Conservation (phyloP, 53 echinoderm and acorn worm genomes). For the Zoroaster sp. region DNA sequence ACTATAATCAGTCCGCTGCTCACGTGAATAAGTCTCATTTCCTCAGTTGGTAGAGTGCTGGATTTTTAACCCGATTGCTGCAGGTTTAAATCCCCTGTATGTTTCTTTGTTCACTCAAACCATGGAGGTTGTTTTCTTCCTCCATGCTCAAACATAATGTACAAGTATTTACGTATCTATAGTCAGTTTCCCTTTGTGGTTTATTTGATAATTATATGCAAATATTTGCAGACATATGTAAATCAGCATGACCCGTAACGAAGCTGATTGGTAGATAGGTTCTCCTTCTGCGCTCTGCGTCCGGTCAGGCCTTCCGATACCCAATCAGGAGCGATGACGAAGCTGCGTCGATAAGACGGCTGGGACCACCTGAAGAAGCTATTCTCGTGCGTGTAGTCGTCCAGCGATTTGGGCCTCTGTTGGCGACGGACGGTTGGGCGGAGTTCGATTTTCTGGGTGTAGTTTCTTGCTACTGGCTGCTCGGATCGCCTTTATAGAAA, state of each 20-base stretch:
- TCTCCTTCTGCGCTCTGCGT: slow-evolving; percentile 68
- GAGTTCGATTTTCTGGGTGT: slow-evolving; percentile 44
- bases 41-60: too few species aligned
- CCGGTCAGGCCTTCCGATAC: slow-evolving; percentile 79
- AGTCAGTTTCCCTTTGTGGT: too few species aligned
- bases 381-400: slow-evolving; percentile 77
- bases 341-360: slow-evolving; percentile 62
- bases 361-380: slow-evolving; percentile 74
- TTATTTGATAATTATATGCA: too few species aligned
- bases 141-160: too few species aligned
- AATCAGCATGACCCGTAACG: slow-evolving; percentile 54
- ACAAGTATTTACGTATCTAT: too few species aligned
- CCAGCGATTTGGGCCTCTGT: slow-evolving; percentile 39
- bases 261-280: slow-evolving; percentile 21
- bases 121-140: too few species aligned
- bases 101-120: too few species aligned
- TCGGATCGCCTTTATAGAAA: slow-evolving; percentile 6
- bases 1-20: too few species aligned
- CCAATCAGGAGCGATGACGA: slow-evolving; percentile 96
- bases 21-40: too few species aligned
- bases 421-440: slow-evolving; percentile 50
- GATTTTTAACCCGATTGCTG: too few species aligned
- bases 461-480: background rate
- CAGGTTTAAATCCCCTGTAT: too few species aligned
- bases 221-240: slow-evolving; percentile 12